phyloP scores from a whole-genome alignment of 1,140 invertebrate species.

The Pentalonia nigronervosa region DNA sequence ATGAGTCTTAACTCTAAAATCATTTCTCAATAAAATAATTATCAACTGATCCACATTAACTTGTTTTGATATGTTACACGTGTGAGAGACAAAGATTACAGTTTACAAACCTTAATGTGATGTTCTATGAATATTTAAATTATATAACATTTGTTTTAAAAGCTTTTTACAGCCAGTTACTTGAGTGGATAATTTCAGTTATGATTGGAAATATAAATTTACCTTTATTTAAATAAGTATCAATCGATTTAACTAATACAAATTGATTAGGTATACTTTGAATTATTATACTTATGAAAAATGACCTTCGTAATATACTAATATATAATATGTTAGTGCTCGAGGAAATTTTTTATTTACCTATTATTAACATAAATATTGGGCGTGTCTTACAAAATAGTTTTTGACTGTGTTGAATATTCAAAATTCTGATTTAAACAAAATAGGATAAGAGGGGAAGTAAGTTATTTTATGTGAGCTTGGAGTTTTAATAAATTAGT shows the following conservation, averaged over 20 bases:
- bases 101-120: not conserved
- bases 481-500: constrained; percentile 17
- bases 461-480: not conserved
- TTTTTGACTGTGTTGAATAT: not conserved
- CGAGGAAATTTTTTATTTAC: not conserved
- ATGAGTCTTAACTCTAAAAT: not conserved
- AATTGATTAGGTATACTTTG: not conserved
- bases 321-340: not conserved
- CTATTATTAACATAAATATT: not conserved
- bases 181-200: constrained; percentile 9
- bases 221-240: not conserved
- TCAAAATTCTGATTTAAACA: not conserved
- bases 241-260: not conserved
- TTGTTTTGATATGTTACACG: not conserved
- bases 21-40: not conserved
- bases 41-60: not conserved
- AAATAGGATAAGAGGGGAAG: not conserved
- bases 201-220: not conserved
- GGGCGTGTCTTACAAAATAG: not conserved
- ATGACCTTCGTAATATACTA: constrained; percentile 1
- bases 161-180: not conserved
- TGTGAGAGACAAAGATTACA: not conserved
- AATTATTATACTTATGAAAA: not conserved
- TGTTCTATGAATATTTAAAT: not conserved
- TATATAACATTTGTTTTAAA: not conserved